These are phyloP conservation scores for Propithecus perrieri DNA, from an alignment of 2,797 vertebrate species.

Conservation along the genomic window DNA sequence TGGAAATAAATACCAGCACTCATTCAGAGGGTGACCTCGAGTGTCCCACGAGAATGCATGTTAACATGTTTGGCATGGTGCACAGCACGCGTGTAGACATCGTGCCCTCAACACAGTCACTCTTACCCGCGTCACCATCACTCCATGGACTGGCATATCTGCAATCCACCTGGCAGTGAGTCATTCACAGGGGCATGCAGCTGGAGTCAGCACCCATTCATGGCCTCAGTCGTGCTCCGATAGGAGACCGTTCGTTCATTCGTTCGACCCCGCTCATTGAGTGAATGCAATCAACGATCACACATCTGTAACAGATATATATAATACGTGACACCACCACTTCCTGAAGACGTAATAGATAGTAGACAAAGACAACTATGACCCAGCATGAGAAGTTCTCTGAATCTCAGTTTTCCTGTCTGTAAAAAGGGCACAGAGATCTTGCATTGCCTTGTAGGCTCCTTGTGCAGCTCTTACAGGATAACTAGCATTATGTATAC, in stretches of 20 bases:
- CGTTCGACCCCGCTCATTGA: not conserved
- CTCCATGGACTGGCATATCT: not conserved
- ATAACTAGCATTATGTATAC: not conserved
- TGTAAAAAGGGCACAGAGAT: not conserved
- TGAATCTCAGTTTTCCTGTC: not conserved
- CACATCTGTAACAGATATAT: not conserved
- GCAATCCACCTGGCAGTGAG: not conserved
- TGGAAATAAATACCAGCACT: not conserved
- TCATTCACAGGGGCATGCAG: not conserved
- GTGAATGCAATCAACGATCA: not conserved
- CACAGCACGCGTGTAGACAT: not conserved
- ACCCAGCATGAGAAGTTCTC: not conserved
- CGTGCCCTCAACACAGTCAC: not conserved
- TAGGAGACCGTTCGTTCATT: not conserved
- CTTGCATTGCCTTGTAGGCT: not conserved
- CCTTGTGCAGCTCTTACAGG: not conserved
- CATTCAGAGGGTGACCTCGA: not conserved
- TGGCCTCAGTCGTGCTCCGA: not conserved
- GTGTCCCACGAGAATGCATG: not conserved
- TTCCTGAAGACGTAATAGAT: not conserved
- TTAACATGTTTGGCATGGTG: not conserved
- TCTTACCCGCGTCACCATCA: not conserved
- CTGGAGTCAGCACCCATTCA: not conserved
- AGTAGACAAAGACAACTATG: not conserved
- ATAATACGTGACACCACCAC: no score